Conservation (phyloP, 2,113 vertebrate genomes). For the Phycodurus eques region DNA sequence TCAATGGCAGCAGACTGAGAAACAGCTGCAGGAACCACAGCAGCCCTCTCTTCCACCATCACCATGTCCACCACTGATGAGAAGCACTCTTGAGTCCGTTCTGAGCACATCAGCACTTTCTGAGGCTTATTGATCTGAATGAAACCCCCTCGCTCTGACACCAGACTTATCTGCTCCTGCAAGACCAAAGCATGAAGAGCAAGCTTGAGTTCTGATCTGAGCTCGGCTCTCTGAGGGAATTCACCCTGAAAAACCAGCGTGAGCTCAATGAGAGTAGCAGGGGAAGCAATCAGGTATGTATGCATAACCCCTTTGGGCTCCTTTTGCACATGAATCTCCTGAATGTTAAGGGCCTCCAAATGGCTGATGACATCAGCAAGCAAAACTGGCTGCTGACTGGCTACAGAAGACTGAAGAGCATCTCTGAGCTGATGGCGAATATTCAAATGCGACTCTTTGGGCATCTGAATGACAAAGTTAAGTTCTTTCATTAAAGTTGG, state of each 20-base stretch:
- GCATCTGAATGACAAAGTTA: slow-evolving; percentile 61
- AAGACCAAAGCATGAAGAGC: slow-evolving; percentile 78
- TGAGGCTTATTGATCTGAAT: slow-evolving; percentile 40
- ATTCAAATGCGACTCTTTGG: slow-evolving; percentile 64
- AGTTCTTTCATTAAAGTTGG: slow-evolving; percentile 74
- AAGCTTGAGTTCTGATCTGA: slow-evolving; percentile 76
- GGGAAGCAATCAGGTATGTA: slow-evolving; percentile 78
- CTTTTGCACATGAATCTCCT: slow-evolving; percentile 66
- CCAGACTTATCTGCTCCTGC: slow-evolving; percentile 75
- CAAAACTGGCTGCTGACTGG: slow-evolving; percentile 72
- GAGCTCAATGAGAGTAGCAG: slow-evolving; percentile 74
- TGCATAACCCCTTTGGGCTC: slow-evolving; percentile 69
- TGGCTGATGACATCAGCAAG: slow-evolving; percentile 75
- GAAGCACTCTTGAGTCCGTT: slow-evolving; percentile 42
- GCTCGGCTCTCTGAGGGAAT: slow-evolving; percentile 75
- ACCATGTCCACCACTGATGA: slow-evolving; percentile 58
- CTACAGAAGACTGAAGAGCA: slow-evolving; percentile 75
- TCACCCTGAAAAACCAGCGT: slow-evolving; percentile 75
- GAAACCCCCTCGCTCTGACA: slow-evolving; percentile 64
- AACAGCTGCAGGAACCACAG: slow-evolving; percentile 32
- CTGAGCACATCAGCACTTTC: slow-evolving; percentile 39
- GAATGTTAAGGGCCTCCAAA: slow-evolving; percentile 72
- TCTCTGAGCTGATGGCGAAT: slow-evolving; percentile 75
- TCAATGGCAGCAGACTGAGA: slow-evolving; percentile 53
- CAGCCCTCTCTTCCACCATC: slow-evolving; percentile 55